phyloP scores from a whole-genome alignment of 2,888 invertebrate species.

The Agrilus biguttatus region DNA sequence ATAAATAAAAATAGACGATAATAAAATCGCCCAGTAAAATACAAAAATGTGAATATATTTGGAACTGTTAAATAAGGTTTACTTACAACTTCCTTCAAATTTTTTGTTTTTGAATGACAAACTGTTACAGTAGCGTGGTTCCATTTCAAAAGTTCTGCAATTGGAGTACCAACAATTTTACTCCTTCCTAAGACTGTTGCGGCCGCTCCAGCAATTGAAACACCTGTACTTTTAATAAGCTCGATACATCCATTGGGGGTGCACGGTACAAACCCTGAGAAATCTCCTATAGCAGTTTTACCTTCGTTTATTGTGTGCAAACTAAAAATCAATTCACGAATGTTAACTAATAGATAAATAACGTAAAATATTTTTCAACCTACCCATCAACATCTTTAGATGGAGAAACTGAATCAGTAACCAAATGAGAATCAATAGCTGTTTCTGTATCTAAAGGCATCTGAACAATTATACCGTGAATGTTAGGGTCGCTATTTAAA shows the following conservation, averaged over 20 bases:
- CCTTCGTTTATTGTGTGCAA: conserved; percentile 91
- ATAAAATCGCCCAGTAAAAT: no score
- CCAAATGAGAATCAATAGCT: conserved; percentile 69
- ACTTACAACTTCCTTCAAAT: conserved; percentile 58
- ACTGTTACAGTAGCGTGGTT: conserved; percentile 92
- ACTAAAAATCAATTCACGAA: conserved; percentile 24
- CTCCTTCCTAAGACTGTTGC: conserved; percentile 94
- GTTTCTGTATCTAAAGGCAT: conserved; percentile 82
- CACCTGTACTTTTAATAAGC: conserved; percentile 68
- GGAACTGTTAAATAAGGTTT: no score
- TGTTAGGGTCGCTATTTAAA: conserved; percentile 67
- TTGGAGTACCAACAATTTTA: conserved; percentile 95
- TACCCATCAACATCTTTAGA: conserved; percentile 95
- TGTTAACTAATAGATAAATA: neutral
- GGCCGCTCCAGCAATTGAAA: conserved; percentile 61
- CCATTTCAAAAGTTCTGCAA: conserved; percentile 89
- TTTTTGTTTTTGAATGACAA: conserved; percentile 87
- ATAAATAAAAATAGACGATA: no score
- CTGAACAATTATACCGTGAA: conserved; percentile 94
- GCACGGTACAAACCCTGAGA: conserved; percentile 85
- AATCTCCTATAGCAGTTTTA: conserved; percentile 75
- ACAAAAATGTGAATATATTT: no score
- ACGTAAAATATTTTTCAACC: conserved; percentile 11
- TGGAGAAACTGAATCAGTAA: conserved; percentile 78
- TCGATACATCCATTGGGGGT: conserved; percentile 94